Percentiles rank a stretch among this genome's conserved stretches.
phyloP scores from a whole-genome alignment of 2,797 vertebrate genomes.

The Poeciliopsis infans region DNA sequence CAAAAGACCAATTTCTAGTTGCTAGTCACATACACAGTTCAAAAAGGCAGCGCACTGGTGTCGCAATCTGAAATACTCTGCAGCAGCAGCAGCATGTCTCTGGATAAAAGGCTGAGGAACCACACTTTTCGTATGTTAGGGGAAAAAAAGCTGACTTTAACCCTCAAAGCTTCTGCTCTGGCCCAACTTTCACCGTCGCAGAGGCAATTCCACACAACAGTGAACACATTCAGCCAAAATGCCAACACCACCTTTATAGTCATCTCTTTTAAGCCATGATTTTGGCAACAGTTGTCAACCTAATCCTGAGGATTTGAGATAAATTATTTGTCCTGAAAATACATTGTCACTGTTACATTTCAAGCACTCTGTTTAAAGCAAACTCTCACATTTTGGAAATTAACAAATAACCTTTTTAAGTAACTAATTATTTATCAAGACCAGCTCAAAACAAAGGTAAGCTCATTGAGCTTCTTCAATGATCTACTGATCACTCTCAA shows the following conservation, averaged over 20 bases:
- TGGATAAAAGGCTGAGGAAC: conserved; percentile 9
- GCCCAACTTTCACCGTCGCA: conserved; percentile 43
- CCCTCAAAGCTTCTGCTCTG: conserved; percentile 48
- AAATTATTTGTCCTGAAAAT: conserved; percentile 41
- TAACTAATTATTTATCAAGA: conserved; percentile 17
- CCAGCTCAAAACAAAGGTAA: not conserved
- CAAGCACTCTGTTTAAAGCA: conserved; percentile 22
- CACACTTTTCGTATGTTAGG: conserved; percentile 18
- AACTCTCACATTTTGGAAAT: conserved; percentile 26
- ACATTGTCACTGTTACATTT: not conserved
- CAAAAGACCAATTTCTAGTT: conserved; percentile 48
- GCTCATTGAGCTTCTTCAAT: no score
- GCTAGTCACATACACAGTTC: conserved; percentile 43
- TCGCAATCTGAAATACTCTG: not conserved
- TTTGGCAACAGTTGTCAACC: conserved; percentile 40
- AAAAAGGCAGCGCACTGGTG: conserved; percentile 31
- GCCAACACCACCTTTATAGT: conserved; percentile 12
- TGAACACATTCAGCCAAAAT: conserved; percentile 33
- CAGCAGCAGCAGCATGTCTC: not conserved
- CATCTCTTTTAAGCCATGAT: conserved; percentile 30
- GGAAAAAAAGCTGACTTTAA: conserved; percentile 47
- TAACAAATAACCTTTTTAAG: conserved; percentile 15
- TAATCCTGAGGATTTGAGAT: conserved; percentile 23
- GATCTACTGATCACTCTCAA: conserved; percentile 33
- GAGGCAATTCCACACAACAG: conserved; percentile 46